Conservation (phyloP, 2,797 vertebrate genomes). For the Gouania willdenowi region DNA sequence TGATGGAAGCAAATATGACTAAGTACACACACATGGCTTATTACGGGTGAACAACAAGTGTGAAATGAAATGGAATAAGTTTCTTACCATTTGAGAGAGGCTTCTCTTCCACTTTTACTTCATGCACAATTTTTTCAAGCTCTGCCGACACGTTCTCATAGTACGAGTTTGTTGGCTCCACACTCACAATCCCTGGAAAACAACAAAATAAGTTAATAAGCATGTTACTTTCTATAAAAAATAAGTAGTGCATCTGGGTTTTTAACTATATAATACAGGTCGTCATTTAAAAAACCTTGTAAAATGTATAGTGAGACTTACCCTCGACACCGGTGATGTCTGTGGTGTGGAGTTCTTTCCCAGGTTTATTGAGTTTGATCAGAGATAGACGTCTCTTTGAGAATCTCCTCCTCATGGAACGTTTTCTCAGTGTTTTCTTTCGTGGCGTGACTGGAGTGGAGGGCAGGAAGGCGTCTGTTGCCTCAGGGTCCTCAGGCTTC, state of each 20-base stretch:
- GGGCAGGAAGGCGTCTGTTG: conserved; percentile 27
- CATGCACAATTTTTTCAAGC: conserved; percentile 74
- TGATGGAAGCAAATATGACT: no score
- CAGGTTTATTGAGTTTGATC: conserved; percentile 29
- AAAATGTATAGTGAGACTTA: not conserved
- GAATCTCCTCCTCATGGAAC: conserved; percentile 56
- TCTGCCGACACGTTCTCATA: conserved; percentile 78
- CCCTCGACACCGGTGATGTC: conserved; percentile 51
- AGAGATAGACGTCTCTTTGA: conserved; percentile 61
- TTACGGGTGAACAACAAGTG: no score
- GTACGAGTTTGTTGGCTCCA: conserved; percentile 61
- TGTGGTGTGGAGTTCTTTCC: conserved; percentile 54
- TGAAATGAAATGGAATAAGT: not conserved
- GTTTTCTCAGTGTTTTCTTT: conserved; percentile 50
- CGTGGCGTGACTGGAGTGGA: not conserved
- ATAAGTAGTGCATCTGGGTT: no score
- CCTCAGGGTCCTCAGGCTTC: conserved; percentile 2
- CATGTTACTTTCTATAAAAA: not conserved
- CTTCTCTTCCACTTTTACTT: conserved; percentile 59
- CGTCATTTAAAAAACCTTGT: no score
- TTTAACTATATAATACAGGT: no score
- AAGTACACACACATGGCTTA: no score
- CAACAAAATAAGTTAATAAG: not conserved
- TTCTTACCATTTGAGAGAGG: conserved; percentile 58
- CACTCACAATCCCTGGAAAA: conserved; percentile 46